Evolutionary conservation across 2,113 vertebrate genomes (phyloP).

Genomic region (Paedocypris sp.): DNA sequence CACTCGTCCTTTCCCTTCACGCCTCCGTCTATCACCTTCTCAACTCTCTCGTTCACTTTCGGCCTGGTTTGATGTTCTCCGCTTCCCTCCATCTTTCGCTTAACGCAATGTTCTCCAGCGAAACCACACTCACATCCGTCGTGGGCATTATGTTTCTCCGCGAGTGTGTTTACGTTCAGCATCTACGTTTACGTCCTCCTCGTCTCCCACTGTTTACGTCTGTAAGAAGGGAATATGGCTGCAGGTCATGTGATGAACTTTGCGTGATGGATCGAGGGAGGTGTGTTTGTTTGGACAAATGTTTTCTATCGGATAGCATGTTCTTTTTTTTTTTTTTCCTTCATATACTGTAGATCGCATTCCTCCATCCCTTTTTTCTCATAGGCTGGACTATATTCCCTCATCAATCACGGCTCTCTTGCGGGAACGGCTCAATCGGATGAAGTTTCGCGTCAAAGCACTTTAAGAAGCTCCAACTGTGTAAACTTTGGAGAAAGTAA

Average conservation of each 20-base stretch:
- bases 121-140: neutral
- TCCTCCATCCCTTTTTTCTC: too few species aligned
- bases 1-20: too few species aligned
- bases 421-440: too few species aligned
- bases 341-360: constrained; percentile 5
- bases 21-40: too few species aligned
- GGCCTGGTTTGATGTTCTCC: neutral
- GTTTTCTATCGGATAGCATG: too few species aligned
- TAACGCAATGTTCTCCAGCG: too few species aligned
- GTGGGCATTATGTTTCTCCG: neutral
- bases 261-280: neutral
- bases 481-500: neutral
- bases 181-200: neutral
- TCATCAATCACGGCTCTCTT: too few species aligned
- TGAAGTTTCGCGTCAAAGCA: too few species aligned
- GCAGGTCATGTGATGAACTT: neutral
- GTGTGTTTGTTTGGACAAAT: neutral
- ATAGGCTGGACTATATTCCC: too few species aligned
- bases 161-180: constrained; percentile 12
- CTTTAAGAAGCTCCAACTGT: too few species aligned
- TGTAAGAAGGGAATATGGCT: neutral
- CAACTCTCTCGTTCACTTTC: neutral
- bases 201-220: neutral
- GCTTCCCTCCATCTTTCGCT: neutral
- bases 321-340: neutral